Base-by-base conservation (phyloP, 2,797 vertebrate genomes). In the Chanos chanos region DNA sequence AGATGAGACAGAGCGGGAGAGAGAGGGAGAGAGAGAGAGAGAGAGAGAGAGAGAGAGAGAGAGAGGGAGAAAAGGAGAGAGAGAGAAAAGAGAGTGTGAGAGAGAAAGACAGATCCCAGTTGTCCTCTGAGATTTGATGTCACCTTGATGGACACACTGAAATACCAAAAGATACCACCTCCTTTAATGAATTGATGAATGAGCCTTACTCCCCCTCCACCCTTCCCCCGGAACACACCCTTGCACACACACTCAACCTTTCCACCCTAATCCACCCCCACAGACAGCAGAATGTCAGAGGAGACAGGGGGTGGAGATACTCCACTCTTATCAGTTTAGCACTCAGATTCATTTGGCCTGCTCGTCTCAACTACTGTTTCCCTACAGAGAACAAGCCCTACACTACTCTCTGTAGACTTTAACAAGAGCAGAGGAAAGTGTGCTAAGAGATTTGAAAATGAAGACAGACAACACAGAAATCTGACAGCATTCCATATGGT, bases 151-250 rank as follows among this genome's bases (percentile, higher is more conserved):
- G 81, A 77, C 70, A 75, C 79, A 76, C 73, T 77, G 78, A 89
- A 91, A 89, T 79, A 87, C 80, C 82, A 84, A 81, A 74, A 69
- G 85, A 89, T 53, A 81, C 79, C 76, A 75, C 83, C 82, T 85
- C 79, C 84, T 78, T 73, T 85, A 89, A 90, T 81, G 85, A 87
- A 80, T 82, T 89, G 87, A 91, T 89, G 87, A 90, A 90, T 85
- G 89, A 85, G 78, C 77, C 81, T 83, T 86, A 79, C 68, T 48
- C 63, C 74, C 66, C 63, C 55, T 60, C n/a, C 50, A 30, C 55
- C 1, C 22, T 24, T 34, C 16, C 18, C 21, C 36, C 13, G 8
- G 24, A 33, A 27, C 54, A 53, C 25, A 7, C 24, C 5, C 4
- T n/a, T 16, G 62, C 30, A 53, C 30, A 21, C 22, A 21, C 33